These are phyloP conservation scores for Elmis aenea DNA, from an alignment of 2,888 invertebrate genomes.

Conservation along the genomic window DNA sequence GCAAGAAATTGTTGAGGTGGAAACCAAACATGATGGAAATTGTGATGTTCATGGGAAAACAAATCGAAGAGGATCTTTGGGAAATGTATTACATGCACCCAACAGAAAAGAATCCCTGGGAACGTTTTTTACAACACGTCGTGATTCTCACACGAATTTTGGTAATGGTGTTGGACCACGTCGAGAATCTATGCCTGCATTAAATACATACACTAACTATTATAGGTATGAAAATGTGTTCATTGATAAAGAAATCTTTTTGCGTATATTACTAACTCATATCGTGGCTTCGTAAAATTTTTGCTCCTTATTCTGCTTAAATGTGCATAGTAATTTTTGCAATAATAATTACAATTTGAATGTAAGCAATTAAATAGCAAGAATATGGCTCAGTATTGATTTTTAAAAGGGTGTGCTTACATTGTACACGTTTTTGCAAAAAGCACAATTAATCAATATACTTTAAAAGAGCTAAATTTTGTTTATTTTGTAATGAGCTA, in stretches of 20 bases:
- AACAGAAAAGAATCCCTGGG: slow-evolving; percentile 19
- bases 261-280: background rate
- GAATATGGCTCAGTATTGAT: background rate
- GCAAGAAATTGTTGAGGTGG: slow-evolving; percentile 43
- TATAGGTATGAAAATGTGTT: slow-evolving; percentile 30
- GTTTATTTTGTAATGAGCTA: too few relatives aligned
- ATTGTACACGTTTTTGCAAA: too few relatives aligned
- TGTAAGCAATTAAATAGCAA: background rate
- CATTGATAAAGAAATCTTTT: slow-evolving; percentile 1
- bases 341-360: background rate
- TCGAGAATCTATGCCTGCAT: slow-evolving; percentile 47
- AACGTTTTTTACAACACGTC: slow-evolving; percentile 11
- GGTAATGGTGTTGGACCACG: slow-evolving; percentile 49
- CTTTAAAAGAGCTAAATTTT: too few relatives aligned
- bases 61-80: slow-evolving; percentile 53
- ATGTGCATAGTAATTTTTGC: background rate
- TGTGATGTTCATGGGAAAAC: slow-evolving; percentile 68
- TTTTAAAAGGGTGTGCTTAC: too few relatives aligned
- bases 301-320: slow-evolving; percentile 2
- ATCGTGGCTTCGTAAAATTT: slow-evolving; percentile 2
- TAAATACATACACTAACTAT: slow-evolving; percentile 34
- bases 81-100: slow-evolving; percentile 51
- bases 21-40: slow-evolving; percentile 57
- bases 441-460: too few relatives aligned
- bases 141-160: slow-evolving; percentile 45